phyloP scores from a whole-genome alignment of 2,797 vertebrate species.

The Falco concolor region DNA sequence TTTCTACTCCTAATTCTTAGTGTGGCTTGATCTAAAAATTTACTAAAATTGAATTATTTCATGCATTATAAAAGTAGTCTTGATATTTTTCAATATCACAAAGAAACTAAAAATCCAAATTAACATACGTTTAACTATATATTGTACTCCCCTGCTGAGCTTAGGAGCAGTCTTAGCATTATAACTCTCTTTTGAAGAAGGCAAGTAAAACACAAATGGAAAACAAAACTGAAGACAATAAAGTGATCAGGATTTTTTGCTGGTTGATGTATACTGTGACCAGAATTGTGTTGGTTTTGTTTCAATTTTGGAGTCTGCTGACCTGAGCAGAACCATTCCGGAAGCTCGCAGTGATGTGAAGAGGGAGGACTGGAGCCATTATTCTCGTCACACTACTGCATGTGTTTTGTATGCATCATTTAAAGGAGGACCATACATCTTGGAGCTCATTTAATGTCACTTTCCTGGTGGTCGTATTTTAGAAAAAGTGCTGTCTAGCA shows the following conservation, averaged over 20 bases:
- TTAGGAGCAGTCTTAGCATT: not conserved
- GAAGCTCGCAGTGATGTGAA: not conserved
- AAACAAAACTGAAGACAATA: not conserved
- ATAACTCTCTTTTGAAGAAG: not conserved
- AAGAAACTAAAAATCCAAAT: not conserved
- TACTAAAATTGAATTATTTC: not conserved
- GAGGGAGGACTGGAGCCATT: not conserved
- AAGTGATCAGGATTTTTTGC: not conserved
- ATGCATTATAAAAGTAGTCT: not conserved
- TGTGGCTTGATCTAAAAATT: not conserved
- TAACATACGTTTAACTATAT: not conserved
- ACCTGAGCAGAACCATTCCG: not conserved
- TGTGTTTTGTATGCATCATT: constrained; percentile 4
- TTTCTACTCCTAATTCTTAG: constrained; percentile 7
- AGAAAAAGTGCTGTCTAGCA: constrained; percentile 27
- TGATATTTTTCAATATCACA: not conserved
- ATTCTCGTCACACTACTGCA: not conserved
- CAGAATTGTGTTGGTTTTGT: not conserved
- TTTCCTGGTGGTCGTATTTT: constrained; percentile 24
- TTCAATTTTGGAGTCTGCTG: not conserved
- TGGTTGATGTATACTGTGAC: not conserved
- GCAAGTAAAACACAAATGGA: not conserved
- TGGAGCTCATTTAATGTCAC: constrained; percentile 24
- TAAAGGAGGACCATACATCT: constrained; percentile 16
- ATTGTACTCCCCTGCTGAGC: not conserved